These are phyloP conservation scores for Hirtodrosophila trivittata DNA, from an alignment of 2,888 invertebrate species.

Conservation along the genomic window DNA sequence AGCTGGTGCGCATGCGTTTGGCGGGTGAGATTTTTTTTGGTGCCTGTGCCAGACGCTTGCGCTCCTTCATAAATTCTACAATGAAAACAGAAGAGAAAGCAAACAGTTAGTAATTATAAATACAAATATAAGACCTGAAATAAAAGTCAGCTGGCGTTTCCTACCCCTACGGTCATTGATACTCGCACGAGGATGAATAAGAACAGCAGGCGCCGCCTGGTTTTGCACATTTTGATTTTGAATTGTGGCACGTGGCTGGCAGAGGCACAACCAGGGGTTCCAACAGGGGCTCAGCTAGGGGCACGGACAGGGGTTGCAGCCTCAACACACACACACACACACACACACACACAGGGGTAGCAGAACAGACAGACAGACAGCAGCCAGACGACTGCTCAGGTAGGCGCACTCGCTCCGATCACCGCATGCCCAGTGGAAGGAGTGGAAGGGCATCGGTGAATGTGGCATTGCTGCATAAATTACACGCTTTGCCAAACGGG, in stretches of 20 bases:
- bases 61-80: slow-evolving; percentile 84
- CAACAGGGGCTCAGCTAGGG: neutral
- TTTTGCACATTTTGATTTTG: slow-evolving; percentile 75
- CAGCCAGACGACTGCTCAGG: slow-evolving; percentile 32
- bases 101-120: slow-evolving; percentile 33
- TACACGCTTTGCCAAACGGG: slow-evolving; percentile 57
- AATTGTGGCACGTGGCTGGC: slow-evolving; percentile 71
- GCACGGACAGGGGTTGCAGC: slow-evolving; percentile 48
- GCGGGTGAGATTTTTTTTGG: slow-evolving; percentile 83
- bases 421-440: slow-evolving; percentile 21
- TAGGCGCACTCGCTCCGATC: slow-evolving; percentile 23
- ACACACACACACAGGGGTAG: slow-evolving; percentile 21
- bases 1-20: slow-evolving; percentile 82
- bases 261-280: slow-evolving; percentile 21
- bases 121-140: slow-evolving; percentile 26
- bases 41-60: slow-evolving; percentile 83
- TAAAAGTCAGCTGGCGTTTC: slow-evolving; percentile 64
- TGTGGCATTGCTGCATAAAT: slow-evolving; percentile 67
- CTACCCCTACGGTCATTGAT: slow-evolving; percentile 51
- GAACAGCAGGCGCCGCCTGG: slow-evolving; percentile 74
- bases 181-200: slow-evolving; percentile 19
- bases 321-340: slow-evolving; percentile 23
- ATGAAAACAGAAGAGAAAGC: slow-evolving; percentile 26
- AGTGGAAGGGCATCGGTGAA: slow-evolving; percentile 12
- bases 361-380: slow-evolving; percentile 6